These are phyloP conservation scores for Liasis olivaceus DNA, from an alignment of 2,797 vertebrate species.

Conservation along the genomic window DNA sequence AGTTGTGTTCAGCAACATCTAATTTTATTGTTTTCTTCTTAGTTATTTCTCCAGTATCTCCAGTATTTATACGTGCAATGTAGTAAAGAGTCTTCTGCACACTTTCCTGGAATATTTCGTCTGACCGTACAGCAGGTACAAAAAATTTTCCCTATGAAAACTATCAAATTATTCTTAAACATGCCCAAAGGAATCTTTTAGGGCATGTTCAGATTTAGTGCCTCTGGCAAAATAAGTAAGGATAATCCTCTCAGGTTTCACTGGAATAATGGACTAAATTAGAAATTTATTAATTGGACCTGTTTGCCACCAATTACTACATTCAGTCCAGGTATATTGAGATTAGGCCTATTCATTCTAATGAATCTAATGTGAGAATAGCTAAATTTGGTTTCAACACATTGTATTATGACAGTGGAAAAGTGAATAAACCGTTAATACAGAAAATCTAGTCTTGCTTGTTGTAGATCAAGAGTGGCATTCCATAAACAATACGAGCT, in stretches of 20 bases:
- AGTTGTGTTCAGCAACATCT: background rate
- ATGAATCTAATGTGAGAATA: background rate
- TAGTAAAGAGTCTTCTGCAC: slow-evolving; percentile 76
- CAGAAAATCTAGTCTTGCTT: background rate
- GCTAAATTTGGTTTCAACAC: background rate
- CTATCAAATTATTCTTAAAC: background rate
- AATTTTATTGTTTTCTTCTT: slow-evolving; percentile 20
- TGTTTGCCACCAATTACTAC: background rate
- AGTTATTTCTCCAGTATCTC: slow-evolving; percentile 88
- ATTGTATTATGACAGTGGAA: background rate
- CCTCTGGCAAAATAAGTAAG: background rate
- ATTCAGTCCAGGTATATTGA: background rate
- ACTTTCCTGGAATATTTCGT: slow-evolving; percentile 72
- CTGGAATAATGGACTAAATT: background rate
- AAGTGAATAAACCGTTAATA: background rate
- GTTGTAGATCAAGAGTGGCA: background rate
- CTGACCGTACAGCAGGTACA: slow-evolving; percentile 87
- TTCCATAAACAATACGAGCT: background rate
- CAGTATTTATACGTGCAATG: slow-evolving; percentile 88
- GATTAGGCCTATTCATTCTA: background rate
- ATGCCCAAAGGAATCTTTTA: background rate
- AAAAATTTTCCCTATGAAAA: background rate
- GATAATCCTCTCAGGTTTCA: background rate
- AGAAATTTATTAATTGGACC: background rate
- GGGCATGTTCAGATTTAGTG: background rate